These are phyloP conservation scores for Phyllostomus hastatus DNA, from an alignment of 2,113 vertebrate genomes.

Conservation along the genomic window DNA sequence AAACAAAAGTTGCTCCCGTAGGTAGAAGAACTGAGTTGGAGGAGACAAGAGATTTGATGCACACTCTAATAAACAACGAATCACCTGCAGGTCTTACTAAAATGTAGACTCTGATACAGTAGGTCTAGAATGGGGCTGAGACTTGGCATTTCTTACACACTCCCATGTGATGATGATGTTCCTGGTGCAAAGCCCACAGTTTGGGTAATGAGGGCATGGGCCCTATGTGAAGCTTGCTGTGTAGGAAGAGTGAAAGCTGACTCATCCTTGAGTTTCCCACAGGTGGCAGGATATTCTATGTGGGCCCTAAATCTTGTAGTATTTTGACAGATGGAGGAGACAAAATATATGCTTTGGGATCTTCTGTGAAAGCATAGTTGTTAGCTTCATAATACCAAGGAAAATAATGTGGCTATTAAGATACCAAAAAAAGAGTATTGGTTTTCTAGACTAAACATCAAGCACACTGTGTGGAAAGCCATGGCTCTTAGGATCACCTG, in stretches of 20 bases:
- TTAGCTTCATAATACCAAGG: not conserved
- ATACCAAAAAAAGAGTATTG: slow-evolving; percentile 28
- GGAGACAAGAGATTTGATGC: not conserved
- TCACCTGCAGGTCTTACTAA: not conserved
- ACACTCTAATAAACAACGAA: not conserved
- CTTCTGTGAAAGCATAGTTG: not conserved
- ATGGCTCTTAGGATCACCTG: slow-evolving; percentile 23
- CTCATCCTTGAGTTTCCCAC: not conserved
- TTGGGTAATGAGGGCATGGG: not conserved
- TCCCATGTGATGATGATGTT: not conserved
- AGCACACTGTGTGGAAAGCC: slow-evolving; percentile 8
- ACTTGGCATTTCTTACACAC: not conserved
- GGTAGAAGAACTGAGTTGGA: not conserved
- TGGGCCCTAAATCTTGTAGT: not conserved
- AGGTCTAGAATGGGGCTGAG: not conserved
- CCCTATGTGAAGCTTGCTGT: not conserved
- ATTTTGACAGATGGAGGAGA: not conserved
- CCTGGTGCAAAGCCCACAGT: not conserved
- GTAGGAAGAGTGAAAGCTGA: not conserved
- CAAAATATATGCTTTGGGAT: not conserved
- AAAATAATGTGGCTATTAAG: not conserved
- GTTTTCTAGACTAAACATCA: slow-evolving; percentile 18
- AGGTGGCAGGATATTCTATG: not conserved
- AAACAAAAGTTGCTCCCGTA: not conserved
- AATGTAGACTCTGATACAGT: not conserved